Conservation (phyloP, 2,113 vertebrate genomes). For the human (Homo sapiens) region GRCh38 chr7:7808001-7808500, state of each 20-base stretch:
- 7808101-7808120: constrained; percentile 48
- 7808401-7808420: neutral
- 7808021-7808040: neutral
- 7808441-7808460: neutral
- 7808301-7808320: neutral
- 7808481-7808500: neutral
- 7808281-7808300: neutral
- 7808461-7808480: constrained; percentile 12
- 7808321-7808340: neutral
- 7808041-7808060: neutral
- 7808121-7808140: neutral
- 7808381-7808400: neutral
- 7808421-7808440: neutral
- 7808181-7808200: neutral
- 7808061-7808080: neutral
- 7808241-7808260: neutral
- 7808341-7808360: constrained; percentile 30
- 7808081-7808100: neutral
- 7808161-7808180: neutral
- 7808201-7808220: neutral
- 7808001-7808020: neutral
- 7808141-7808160: constrained; percentile 15
- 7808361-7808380: constrained; percentile 32
- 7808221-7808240: neutral
- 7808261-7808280: neutral